These are phyloP conservation scores for Halisarca cf. caerulea DNA, from an alignment of 37 sponge, comb jelly and placozoan species.

Conservation along the genomic window DNA sequence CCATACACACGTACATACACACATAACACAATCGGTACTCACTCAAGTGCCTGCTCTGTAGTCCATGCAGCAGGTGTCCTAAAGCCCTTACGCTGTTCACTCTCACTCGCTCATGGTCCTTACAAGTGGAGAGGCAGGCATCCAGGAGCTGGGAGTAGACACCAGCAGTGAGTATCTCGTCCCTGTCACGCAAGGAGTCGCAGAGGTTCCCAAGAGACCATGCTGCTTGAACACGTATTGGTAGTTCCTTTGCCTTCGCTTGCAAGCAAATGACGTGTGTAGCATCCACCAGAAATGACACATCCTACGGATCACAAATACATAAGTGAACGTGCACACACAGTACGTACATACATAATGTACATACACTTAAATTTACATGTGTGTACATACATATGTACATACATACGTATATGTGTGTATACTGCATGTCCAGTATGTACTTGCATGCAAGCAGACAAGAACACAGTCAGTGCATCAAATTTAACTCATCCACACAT, in stretches of 20 bases:
- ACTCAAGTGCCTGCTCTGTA: background rate
- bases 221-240: background rate
- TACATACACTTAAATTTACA: background rate
- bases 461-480: too few species aligned
- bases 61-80: slow-evolving; percentile 19
- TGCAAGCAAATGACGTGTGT: background rate
- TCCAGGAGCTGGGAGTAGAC: slow-evolving; percentile 4
- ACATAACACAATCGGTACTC: background rate
- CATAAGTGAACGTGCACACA: background rate
- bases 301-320: background rate
- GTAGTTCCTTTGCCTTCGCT: slow-evolving; percentile 7
- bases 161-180: slow-evolving; percentile 3
- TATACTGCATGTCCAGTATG: too few species aligned
- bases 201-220: slow-evolving; percentile 34
- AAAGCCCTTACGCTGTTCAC: background rate
- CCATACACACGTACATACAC: background rate
- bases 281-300: slow-evolving; percentile 4
- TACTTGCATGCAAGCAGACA: too few species aligned
- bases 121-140: background rate
- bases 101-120: slow-evolving; percentile 21
- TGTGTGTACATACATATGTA: too few species aligned
- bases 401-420: too few species aligned
- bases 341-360: background rate
- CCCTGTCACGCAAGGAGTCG: background rate
- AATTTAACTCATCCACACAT: too few species aligned